phyloP scores from a whole-genome alignment of 2,797 vertebrate species.

The Chanos chanos region DNA sequence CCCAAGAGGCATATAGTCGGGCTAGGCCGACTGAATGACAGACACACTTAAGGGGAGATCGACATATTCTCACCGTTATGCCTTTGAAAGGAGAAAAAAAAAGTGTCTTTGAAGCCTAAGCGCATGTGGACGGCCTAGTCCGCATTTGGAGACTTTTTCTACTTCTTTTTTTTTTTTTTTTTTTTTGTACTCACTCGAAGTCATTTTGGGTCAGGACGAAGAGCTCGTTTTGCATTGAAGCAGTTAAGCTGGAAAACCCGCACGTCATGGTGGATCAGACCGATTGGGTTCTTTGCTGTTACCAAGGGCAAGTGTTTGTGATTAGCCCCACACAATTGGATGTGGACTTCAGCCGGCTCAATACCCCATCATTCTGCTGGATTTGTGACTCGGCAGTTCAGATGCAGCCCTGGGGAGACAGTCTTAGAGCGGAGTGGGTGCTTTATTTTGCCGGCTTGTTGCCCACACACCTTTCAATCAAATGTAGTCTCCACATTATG shows the following conservation, averaged over 20 bases:
- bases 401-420: not conserved
- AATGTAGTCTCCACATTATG: not conserved
- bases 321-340: slow-evolving; percentile 6
- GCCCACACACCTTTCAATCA: not conserved
- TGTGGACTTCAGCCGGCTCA: not conserved
- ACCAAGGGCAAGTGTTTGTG: slow-evolving; percentile 15
- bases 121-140: too few species aligned
- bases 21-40: slow-evolving; percentile 29
- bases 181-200: not conserved
- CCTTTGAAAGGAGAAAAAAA: slow-evolving; percentile 9
- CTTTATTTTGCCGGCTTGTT: not conserved
- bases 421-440: not conserved
- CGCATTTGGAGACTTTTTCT: too few species aligned
- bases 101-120: too few species aligned
- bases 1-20: slow-evolving; percentile 37
- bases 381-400: not conserved
- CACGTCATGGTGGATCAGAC: slow-evolving; percentile 24
- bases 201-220: slow-evolving; percentile 13
- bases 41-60: slow-evolving; percentile 18
- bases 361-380: not conserved
- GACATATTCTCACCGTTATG: slow-evolving; percentile 7
- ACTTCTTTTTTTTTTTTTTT: too few species aligned
- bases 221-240: slow-evolving; percentile 13
- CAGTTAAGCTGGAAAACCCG: slow-evolving; percentile 2
- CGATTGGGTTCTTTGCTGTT: slow-evolving; percentile 1